Evolutionary conservation across 2,888 invertebrate species (phyloP).

Genomic region (Harpalus rubripes): DNA sequence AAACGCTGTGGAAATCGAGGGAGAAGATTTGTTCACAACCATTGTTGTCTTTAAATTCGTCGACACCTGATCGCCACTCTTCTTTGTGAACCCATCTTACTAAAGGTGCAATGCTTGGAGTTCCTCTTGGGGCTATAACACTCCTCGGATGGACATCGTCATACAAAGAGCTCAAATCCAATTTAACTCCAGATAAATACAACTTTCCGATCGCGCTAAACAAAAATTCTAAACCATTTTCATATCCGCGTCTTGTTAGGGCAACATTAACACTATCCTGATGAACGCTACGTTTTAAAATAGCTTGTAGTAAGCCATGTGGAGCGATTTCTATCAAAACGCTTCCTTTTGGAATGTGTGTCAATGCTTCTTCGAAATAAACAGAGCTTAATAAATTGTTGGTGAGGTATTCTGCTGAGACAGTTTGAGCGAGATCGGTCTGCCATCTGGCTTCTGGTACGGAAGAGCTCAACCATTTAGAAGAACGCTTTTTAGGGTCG

Average conservation of each 20-base stretch:
- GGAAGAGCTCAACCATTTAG: constrained; percentile 84
- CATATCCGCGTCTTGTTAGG: constrained; percentile 85
- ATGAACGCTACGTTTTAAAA: constrained; percentile 87
- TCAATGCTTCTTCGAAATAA: constrained; percentile 89
- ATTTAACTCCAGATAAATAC: constrained; percentile 88
- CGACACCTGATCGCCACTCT: constrained; percentile 82
- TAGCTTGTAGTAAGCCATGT: constrained; percentile 92
- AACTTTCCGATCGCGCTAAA: constrained; percentile 85
- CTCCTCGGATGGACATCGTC: constrained; percentile 78
- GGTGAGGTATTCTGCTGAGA: constrained; percentile 84
- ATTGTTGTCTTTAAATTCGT: constrained; percentile 73
- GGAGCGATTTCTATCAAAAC: constrained; percentile 94
- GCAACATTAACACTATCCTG: constrained; percentile 86
- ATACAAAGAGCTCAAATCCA: constrained; percentile 88
- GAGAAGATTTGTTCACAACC: constrained; percentile 74
- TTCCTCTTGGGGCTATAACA: constrained; percentile 92
- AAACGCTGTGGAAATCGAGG: constrained; percentile 79
- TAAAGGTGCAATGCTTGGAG: constrained; percentile 90
- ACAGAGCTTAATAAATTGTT: constrained; percentile 85
- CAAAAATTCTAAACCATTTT: constrained; percentile 82
- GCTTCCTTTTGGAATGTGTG: constrained; percentile 89
- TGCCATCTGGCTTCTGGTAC: constrained; percentile 82
- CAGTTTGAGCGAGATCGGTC: constrained; percentile 78
- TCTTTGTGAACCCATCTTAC: constrained; percentile 94
- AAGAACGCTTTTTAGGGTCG: constrained; percentile 78